Evolutionary conservation across 2,113 vertebrate species (phyloP).

Genomic region (Formicarius rufipectus): DNA sequence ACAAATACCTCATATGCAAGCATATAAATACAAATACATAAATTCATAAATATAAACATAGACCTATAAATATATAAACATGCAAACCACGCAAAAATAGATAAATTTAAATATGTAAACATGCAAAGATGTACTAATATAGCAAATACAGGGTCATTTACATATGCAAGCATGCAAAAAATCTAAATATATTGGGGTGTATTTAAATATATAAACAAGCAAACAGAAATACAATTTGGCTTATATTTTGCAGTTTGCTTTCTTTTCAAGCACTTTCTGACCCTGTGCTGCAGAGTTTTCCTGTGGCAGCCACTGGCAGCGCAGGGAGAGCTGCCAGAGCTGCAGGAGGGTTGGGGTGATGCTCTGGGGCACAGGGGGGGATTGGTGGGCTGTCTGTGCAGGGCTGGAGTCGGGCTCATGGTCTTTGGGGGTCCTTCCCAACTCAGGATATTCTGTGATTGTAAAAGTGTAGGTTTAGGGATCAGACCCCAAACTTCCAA

Average conservation of each 20-base stretch:
- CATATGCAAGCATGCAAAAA: not conserved
- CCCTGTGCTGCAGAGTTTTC: too few relatives aligned
- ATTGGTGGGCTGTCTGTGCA: not conserved
- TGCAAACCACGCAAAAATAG: not conserved
- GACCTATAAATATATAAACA: not conserved
- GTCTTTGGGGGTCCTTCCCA: not conserved
- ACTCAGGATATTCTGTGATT: not conserved
- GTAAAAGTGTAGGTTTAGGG: not conserved
- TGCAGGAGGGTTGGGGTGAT: not conserved
- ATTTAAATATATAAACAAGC: not conserved
- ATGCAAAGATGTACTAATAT: not conserved
- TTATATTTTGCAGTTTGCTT: too few relatives aligned
- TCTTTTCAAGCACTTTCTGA: too few relatives aligned
- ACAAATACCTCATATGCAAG: not conserved
- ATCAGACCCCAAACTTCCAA: not conserved
- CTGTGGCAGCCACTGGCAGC: too few relatives aligned
- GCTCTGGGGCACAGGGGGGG: not conserved
- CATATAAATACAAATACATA: not conserved
- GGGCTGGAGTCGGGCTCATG: too few relatives aligned
- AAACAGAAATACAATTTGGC: too few relatives aligned
- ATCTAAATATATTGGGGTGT: not conserved
- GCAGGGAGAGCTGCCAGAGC: not conserved
- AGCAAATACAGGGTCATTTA: not conserved
- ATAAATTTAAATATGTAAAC: not conserved
- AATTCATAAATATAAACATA: not conserved